A percentile compares a stretch with the other conserved stretches of the same genome.
Evolutionary conservation across 2,797 vertebrate genomes (phyloP).

Genomic region (Gadopsis marmoratus): DNA sequence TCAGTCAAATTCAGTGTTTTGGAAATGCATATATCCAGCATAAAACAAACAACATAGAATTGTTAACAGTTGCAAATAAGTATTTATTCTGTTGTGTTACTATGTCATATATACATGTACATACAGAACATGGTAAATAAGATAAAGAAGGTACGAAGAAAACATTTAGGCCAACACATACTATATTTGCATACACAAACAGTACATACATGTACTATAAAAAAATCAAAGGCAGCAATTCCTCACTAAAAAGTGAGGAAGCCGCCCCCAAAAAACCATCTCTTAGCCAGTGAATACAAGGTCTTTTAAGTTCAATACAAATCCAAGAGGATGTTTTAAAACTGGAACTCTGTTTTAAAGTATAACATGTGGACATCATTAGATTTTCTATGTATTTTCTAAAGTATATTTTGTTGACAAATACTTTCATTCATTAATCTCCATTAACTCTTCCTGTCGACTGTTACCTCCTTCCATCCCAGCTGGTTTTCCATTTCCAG

Average conservation of each 20-base stretch:
- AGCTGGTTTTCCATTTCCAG: slow-evolving; percentile 93
- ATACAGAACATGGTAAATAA: not conserved
- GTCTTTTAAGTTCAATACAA: slow-evolving; percentile 8
- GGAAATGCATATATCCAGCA: not conserved
- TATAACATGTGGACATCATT: not conserved
- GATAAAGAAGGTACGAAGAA: not conserved
- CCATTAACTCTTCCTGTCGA: slow-evolving; percentile 5
- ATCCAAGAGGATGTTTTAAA: not conserved
- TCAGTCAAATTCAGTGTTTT: not conserved
- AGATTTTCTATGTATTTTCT: not conserved
- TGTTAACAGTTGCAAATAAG: not conserved
- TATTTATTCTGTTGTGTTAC: not conserved
- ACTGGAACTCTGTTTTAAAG: not conserved
- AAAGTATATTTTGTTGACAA: not conserved
- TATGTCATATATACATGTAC: not conserved
- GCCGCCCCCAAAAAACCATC: not conserved
- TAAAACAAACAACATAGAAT: not conserved
- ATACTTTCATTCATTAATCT: not conserved
- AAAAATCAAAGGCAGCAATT: not conserved
- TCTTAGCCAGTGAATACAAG: not conserved
- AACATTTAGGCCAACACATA: not conserved
- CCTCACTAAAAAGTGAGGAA: not conserved
- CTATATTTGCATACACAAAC: not conserved
- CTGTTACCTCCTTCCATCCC: slow-evolving; percentile 25
- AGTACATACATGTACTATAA: not conserved